Conservation (phyloP, 1,140 invertebrate genomes). For the Onthophagus taurus region DNA sequence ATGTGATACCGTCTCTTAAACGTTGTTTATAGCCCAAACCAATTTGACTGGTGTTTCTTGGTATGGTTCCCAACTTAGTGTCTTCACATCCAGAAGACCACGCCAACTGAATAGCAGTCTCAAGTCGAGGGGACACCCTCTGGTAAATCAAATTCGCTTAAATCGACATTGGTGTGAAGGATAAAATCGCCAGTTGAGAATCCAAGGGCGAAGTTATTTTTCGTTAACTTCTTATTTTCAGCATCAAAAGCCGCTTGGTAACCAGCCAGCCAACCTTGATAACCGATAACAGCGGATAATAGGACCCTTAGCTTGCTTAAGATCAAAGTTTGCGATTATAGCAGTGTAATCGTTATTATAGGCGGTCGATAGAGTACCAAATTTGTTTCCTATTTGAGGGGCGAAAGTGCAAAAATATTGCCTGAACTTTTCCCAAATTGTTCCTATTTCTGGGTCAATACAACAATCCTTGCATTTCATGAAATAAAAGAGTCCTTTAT, state of each 20-base stretch:
- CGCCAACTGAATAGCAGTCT: slow-evolving; percentile 79
- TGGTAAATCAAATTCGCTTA: slow-evolving; percentile 82
- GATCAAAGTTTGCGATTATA: slow-evolving; percentile 80
- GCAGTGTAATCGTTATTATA: slow-evolving; percentile 81
- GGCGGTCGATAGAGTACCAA: slow-evolving; percentile 77
- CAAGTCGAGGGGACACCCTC: slow-evolving; percentile 75
- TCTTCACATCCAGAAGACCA: slow-evolving; percentile 84
- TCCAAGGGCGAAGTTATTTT: slow-evolving; percentile 92
- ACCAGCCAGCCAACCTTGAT: slow-evolving; percentile 87
- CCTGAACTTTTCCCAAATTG: slow-evolving; percentile 92
- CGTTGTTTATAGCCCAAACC: slow-evolving; percentile 92
- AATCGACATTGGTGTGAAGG: slow-evolving; percentile 78
- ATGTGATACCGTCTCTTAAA: slow-evolving; percentile 79
- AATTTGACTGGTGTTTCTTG: slow-evolving; percentile 86
- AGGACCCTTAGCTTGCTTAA: slow-evolving; percentile 72
- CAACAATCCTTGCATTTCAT: too few species aligned
- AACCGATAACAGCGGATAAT: slow-evolving; percentile 79
- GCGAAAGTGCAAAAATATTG: slow-evolving; percentile 94
- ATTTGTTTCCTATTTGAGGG: slow-evolving; percentile 88
- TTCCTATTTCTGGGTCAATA: too few species aligned
- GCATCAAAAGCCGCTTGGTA: slow-evolving; percentile 87
- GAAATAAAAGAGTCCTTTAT: too few species aligned
- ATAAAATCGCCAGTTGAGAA: slow-evolving; percentile 84
- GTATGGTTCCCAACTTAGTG: slow-evolving; percentile 84
- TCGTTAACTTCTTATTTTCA: slow-evolving; percentile 77